These are phyloP conservation scores for Smutsia gigantea DNA, from an alignment of 2,797 vertebrate species.

Conservation along the genomic window DNA sequence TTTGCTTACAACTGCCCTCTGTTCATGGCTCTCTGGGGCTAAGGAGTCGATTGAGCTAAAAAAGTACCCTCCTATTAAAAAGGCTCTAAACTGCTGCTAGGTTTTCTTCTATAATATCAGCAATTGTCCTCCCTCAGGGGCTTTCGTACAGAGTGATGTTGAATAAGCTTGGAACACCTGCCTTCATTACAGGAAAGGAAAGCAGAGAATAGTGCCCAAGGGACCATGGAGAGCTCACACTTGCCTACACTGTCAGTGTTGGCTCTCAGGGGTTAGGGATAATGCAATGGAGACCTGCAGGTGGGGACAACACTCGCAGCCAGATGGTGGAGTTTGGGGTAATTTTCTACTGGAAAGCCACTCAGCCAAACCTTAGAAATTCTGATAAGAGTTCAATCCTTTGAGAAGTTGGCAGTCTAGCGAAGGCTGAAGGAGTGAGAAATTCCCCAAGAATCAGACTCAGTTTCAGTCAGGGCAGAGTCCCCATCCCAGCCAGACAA, in stretches of 20 bases:
- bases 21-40: neutral
- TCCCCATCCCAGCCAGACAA: neutral
- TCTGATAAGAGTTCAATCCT: neutral
- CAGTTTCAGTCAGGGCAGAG: neutral
- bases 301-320: fast-evolving
- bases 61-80: neutral
- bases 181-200: neutral
- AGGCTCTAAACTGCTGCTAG: neutral
- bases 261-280: neutral
- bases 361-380: neutral
- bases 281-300: fast-evolving
- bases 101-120: neutral
- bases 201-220: neutral
- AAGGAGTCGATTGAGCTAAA: neutral
- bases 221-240: neutral
- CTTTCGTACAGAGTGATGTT: neutral
- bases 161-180: neutral
- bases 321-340: neutral
- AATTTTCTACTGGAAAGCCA: neutral
- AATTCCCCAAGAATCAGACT: neutral
- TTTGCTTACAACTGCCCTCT: neutral
- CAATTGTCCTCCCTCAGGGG: neutral
- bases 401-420: neutral
- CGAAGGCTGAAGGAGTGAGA: neutral
- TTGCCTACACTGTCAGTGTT: fast-evolving